Conservation (phyloP, 2,797 vertebrate species). For the Ispidina picta region DNA sequence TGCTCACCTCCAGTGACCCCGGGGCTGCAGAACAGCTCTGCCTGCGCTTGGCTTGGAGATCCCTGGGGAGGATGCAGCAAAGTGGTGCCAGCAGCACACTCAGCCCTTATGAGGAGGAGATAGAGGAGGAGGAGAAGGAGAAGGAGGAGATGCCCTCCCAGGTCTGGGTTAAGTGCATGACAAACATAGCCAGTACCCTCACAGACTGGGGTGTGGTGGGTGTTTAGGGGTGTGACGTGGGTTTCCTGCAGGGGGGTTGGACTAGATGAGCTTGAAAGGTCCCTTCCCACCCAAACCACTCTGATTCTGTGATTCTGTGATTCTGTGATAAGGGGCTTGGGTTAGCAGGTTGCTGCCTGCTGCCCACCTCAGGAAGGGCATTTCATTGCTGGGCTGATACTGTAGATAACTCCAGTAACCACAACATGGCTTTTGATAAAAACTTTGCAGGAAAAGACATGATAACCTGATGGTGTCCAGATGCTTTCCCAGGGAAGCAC, state of each 20-base stretch:
- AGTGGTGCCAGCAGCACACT: background rate
- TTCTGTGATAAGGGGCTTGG: background rate
- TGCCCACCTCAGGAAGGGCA: background rate
- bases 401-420: background rate
- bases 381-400: background rate
- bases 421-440: background rate
- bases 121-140: background rate
- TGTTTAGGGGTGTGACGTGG: background rate
- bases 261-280: background rate
- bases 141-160: background rate
- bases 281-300: background rate
- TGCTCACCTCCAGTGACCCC: background rate
- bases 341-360: background rate
- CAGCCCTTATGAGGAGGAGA: background rate
- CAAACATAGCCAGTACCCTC: background rate
- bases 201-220: background rate
- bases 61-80: background rate
- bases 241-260: background rate
- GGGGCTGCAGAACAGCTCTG: background rate
- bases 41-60: accelerated
- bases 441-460: background rate
- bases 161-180: background rate
- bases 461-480: background rate
- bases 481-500: background rate
- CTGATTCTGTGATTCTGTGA: background rate